phyloP scores from a whole-genome alignment of 2,797 vertebrate genomes.

The Sternotherus odoratus region DNA sequence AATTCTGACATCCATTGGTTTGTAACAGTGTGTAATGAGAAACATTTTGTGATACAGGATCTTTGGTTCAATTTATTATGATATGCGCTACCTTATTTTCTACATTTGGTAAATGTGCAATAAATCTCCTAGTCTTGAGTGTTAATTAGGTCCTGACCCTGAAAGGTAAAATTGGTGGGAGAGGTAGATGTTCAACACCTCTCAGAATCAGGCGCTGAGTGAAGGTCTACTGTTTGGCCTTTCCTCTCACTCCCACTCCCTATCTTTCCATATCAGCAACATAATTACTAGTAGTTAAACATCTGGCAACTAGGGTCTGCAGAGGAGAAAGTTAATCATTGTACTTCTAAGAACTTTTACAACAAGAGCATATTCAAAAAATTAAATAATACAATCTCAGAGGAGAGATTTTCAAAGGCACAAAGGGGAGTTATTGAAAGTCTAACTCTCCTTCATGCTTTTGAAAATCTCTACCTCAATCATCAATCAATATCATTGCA shows the following conservation, averaged over 20 bases:
- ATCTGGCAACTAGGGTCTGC: background rate
- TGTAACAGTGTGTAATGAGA: background rate
- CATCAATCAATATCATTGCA: background rate
- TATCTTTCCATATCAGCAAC: background rate
- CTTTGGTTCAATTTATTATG: background rate
- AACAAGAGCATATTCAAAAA: fast-evolving
- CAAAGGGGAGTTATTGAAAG: background rate
- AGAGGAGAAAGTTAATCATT: background rate
- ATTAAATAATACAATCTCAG: background rate
- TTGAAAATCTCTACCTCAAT: background rate
- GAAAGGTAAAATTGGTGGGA: background rate
- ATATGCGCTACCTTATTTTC: background rate
- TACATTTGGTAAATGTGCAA: background rate
- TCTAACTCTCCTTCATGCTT: background rate
- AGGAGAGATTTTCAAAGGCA: background rate
- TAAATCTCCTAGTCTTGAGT: background rate
- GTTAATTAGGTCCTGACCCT: background rate
- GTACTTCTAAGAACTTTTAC: background rate
- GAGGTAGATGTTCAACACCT: background rate
- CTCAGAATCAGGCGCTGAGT: background rate
- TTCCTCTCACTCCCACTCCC: background rate
- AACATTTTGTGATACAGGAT: background rate
- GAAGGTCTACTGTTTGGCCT: background rate
- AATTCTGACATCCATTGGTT: background rate
- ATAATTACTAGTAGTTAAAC: background rate